Evolutionary conservation across 1,140 invertebrate species (phyloP).

Genomic region (Drosophila nigrodunni): DNA sequence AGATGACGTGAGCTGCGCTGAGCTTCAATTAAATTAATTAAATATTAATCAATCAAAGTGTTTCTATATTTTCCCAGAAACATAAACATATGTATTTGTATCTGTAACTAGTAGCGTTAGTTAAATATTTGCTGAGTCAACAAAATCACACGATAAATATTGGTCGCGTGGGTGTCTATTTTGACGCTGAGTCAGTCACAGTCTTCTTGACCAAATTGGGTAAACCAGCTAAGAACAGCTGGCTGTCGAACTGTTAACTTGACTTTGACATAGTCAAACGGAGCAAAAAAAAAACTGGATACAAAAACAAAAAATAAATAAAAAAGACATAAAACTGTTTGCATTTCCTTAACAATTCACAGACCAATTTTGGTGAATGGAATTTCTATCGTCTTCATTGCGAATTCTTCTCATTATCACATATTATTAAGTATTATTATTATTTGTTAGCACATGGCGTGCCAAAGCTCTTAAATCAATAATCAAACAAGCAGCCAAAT

Average conservation of each 20-base stretch:
- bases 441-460: conserved; percentile 27
- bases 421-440: conserved; percentile 19
- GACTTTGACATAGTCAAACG: conserved; percentile 49
- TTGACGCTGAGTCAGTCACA: conserved; percentile 29
- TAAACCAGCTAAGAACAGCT: conserved; percentile 22
- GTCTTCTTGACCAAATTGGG: conserved; percentile 42
- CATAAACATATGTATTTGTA: background rate
- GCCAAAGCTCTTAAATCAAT: conserved; percentile 49
- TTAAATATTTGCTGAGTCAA: conserved; percentile 10
- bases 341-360: conserved; percentile 45
- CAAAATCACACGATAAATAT: conserved; percentile 29
- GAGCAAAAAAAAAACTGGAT: conserved; percentile 4
- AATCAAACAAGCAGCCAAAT: conserved; percentile 47
- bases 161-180: conserved; percentile 38
- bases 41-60: conserved; percentile 32
- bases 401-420: conserved; percentile 21
- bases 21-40: conserved; percentile 37
- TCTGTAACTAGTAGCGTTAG: conserved; percentile 7
- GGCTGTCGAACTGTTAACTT: conserved; percentile 32
- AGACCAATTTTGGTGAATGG: conserved; percentile 17
- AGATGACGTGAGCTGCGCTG: conserved; percentile 22
- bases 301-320: no score
- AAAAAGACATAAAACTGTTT: conserved; percentile 18
- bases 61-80: background rate
- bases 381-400: conserved; percentile 20